Evolutionary conservation across 2,797 vertebrate genomes (phyloP).

Genomic region (Emys orbicularis): DNA sequence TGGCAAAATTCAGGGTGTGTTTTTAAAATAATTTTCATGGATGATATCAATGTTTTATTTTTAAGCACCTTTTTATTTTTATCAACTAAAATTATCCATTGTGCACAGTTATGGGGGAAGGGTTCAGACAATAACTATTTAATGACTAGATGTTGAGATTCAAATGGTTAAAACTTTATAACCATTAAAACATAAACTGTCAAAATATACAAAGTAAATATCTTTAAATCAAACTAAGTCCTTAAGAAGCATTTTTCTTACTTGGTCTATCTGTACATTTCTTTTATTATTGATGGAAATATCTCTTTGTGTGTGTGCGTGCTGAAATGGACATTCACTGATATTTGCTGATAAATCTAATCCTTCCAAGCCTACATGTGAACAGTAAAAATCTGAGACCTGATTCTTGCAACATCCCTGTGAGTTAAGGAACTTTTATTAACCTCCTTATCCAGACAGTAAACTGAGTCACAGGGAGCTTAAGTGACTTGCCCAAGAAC

Average conservation of each 20-base stretch:
- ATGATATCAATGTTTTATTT: not conserved
- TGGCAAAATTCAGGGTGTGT: not conserved
- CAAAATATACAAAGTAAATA: not conserved
- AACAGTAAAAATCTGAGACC: not conserved
- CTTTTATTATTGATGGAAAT: not conserved
- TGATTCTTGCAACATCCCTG: not conserved
- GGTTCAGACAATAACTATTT: not conserved
- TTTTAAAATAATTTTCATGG: not conserved
- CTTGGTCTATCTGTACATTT: not conserved
- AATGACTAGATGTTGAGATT: not conserved
- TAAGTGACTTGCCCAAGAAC: not conserved
- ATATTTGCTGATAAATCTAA: not conserved
- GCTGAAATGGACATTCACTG: not conserved
- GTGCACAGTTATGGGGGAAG: not conserved
- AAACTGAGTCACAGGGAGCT: not conserved
- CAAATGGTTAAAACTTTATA: not conserved
- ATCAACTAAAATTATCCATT: not conserved
- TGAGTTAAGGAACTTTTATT: slow-evolving; percentile 8
- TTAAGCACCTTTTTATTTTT: not conserved
- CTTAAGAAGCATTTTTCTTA: not conserved
- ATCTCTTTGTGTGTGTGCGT: not conserved
- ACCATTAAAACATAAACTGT: not conserved
- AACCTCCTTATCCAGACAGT: not conserved
- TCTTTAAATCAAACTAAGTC: not conserved
- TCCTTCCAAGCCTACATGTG: not conserved